phyloP scores from a whole-genome alignment of 2,113 vertebrate genomes.

The Hippocampus mohnikei region DNA sequence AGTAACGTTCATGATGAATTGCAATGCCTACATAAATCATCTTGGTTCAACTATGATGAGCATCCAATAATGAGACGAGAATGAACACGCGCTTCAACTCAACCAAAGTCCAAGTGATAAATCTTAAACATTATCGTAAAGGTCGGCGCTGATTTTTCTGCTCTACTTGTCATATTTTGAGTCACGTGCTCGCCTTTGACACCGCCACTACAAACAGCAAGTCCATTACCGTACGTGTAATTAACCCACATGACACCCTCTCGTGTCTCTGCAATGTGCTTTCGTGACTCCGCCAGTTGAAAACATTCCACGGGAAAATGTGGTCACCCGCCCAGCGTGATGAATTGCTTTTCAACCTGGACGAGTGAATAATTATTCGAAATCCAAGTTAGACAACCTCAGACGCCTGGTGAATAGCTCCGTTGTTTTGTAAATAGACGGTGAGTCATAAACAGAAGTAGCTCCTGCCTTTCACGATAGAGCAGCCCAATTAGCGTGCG shows the following conservation, averaged over 20 bases:
- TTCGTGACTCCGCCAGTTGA: background rate
- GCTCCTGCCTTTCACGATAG: conserved; percentile 30
- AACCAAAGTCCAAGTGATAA: background rate
- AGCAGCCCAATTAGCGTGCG: conserved; percentile 54
- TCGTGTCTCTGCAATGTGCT: background rate
- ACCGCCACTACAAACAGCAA: background rate
- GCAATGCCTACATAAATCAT: too few species aligned
- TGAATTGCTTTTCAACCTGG: background rate
- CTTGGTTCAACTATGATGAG: background rate
- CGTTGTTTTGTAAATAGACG: conserved; percentile 33
- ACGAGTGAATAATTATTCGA: background rate
- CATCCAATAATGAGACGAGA: background rate
- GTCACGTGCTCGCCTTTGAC: background rate
- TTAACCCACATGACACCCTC: background rate
- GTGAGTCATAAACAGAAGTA: conserved; percentile 40
- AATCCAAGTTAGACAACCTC: conserved; percentile 2
- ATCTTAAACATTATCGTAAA: background rate
- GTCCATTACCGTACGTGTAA: background rate
- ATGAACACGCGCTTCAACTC: background rate
- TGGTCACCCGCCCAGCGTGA: background rate
- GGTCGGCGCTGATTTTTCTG: background rate
- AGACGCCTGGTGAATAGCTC: conserved; percentile 1
- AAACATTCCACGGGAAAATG: background rate
- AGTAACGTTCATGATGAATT: background rate
- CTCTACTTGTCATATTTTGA: background rate